Percentiles rank a stretch among this genome's conserved stretches.
Evolutionary conservation across 1,140 invertebrate species (phyloP).

Genomic region (Drosophila chauvacae): DNA sequence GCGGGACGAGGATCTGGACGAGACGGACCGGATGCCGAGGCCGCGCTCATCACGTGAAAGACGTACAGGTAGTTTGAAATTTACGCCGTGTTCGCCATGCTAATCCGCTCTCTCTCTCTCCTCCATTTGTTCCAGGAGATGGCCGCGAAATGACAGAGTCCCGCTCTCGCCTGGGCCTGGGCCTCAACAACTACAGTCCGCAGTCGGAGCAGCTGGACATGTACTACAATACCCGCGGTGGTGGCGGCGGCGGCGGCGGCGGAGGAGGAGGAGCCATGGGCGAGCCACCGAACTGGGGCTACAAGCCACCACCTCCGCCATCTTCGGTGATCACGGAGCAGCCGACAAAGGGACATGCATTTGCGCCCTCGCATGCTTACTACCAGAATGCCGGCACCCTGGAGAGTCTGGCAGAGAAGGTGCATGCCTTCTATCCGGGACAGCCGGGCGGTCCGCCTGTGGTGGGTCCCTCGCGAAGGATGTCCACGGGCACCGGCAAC

Average conservation of each 20-base stretch:
- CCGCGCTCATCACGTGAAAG: constrained; percentile 85
- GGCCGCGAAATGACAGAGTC: constrained; percentile 91
- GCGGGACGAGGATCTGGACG: constrained; percentile 91
- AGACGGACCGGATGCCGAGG: constrained; percentile 85
- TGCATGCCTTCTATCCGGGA: constrained; percentile 92
- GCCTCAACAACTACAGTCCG: constrained; percentile 87
- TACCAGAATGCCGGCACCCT: constrained; percentile 93
- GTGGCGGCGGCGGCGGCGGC: constrained; percentile 66
- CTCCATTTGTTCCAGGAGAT: constrained; percentile 85
- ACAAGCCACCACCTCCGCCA: constrained; percentile 89
- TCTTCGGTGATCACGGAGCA: constrained; percentile 94
- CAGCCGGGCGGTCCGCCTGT: constrained; percentile 55
- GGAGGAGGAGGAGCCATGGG: constrained; percentile 78
- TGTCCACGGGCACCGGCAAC: constrained; percentile 86
- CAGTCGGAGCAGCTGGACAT: constrained; percentile 90
- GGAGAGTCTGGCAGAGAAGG: constrained; percentile 95
- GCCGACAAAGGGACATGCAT: constrained; percentile 92
- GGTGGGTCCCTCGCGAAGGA: constrained; percentile 86
- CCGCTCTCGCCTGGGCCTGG: constrained; percentile 89
- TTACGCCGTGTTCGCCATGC: constrained; percentile 65
- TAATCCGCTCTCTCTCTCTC: constrained; percentile 54
- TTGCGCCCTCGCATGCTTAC: constrained; percentile 91
- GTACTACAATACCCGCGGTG: constrained; percentile 91
- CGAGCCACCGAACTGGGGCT: constrained; percentile 84
- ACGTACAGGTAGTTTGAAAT: constrained; percentile 85